Percentiles rank a stretch among this genome's conserved stretches.
phyloP scores from a whole-genome alignment of 1,140 invertebrate species.

The Sycophila sp. region DNA sequence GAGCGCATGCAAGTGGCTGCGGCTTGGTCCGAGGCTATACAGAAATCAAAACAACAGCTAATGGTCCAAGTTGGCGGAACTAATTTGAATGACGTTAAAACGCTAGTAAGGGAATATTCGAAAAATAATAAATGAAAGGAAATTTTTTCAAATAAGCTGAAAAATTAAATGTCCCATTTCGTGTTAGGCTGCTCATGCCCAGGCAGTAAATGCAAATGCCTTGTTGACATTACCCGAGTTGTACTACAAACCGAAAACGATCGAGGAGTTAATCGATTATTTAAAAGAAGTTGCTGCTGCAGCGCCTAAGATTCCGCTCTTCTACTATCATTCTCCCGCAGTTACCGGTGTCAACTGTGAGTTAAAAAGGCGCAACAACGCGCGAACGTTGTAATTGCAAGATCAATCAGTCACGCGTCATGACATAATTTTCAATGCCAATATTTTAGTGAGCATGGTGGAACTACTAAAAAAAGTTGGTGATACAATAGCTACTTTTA shows the following conservation, averaged over 20 bases:
- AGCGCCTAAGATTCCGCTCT: neutral
- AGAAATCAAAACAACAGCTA: neutral
- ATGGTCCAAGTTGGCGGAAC: slow-evolving; percentile 12
- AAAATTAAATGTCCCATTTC: neutral
- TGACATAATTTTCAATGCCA: neutral
- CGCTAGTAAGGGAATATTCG: neutral
- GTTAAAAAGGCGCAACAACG: neutral
- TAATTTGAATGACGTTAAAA: slow-evolving; percentile 3
- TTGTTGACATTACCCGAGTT: neutral
- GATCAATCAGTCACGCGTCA: too few relatives aligned
- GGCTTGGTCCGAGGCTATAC: neutral
- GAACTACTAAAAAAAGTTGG: neutral
- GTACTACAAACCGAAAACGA: slow-evolving; percentile 1
- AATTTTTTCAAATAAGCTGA: too few relatives aligned
- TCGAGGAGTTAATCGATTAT: slow-evolving; percentile 4
- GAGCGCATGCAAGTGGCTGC: slow-evolving; percentile 6
- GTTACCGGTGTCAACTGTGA: neutral
- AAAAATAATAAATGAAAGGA: too few relatives aligned
- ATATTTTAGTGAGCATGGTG: neutral
- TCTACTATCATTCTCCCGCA: neutral
- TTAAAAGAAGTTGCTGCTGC: neutral
- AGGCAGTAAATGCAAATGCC: neutral
- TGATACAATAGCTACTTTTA: neutral
- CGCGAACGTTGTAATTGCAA: too few relatives aligned
- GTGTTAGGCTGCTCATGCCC: neutral